Conservation (phyloP, 2,797 vertebrate genomes). For the Halcyon badia region DNA sequence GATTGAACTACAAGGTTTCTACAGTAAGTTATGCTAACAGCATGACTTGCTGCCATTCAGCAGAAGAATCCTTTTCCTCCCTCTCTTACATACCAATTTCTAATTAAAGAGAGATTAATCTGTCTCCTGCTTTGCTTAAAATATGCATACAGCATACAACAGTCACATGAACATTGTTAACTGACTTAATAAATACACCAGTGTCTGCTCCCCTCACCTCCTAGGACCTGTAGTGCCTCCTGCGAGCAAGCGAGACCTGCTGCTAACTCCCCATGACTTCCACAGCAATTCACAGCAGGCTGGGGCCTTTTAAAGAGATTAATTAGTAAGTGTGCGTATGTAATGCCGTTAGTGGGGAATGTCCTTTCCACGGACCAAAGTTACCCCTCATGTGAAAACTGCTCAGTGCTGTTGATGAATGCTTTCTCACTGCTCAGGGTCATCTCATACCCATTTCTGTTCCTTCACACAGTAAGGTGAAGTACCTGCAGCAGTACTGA, state of each 20-base stretch:
- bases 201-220: background rate
- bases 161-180: background rate
- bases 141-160: slow-evolving; percentile 3
- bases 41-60: background rate
- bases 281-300: background rate
- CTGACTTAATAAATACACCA: background rate
- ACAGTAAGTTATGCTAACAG: slow-evolving; percentile 16
- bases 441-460: background rate
- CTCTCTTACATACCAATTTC: background rate
- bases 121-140: slow-evolving; percentile 17
- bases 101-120: slow-evolving; percentile 70
- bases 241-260: background rate
- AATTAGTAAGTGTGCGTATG: slow-evolving; percentile 49
- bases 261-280: background rate
- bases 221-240: background rate
- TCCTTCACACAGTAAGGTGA: background rate
- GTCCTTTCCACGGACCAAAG: slow-evolving; percentile 44
- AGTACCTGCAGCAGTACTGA: background rate
- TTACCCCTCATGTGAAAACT: slow-evolving; percentile 2
- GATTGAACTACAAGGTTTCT: background rate
- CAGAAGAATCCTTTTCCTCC: background rate
- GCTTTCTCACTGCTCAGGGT: slow-evolving; percentile 2
- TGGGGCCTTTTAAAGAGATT: background rate
- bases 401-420: background rate
- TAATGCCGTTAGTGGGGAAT: slow-evolving; percentile 27